Evolutionary conservation across 2,888 invertebrate genomes (phyloP).

Genomic region (Trimorus sp.): DNA sequence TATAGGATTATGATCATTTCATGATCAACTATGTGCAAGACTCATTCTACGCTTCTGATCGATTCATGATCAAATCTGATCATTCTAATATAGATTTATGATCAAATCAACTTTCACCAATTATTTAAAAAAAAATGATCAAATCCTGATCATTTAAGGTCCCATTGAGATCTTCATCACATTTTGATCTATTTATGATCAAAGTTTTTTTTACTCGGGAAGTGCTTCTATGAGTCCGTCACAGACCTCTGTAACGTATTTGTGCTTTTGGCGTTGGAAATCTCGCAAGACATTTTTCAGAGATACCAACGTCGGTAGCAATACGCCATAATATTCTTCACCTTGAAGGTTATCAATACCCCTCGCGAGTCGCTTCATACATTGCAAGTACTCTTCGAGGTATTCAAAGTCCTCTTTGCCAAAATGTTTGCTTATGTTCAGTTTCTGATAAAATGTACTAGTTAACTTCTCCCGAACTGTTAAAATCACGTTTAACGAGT

Average conservation of each 20-base stretch:
- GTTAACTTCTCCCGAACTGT: conserved; percentile 11
- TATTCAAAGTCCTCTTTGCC: conserved; percentile 22
- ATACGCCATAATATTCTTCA: conserved; percentile 33
- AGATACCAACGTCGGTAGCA: conserved; percentile 22
- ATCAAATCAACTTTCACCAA: no score
- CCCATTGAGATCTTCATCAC: no score
- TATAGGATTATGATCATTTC: no score
- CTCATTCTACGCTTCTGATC: no score
- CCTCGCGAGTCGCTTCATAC: conserved; percentile 25
- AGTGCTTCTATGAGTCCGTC: conserved; percentile 17
- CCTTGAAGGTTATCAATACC: conserved; percentile 27
- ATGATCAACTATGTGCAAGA: no score
- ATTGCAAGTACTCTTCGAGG: conserved; percentile 28
- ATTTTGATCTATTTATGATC: no score
- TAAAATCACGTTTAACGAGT: conserved; percentile 21
- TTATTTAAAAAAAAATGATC: no score
- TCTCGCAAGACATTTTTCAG: conserved; percentile 18
- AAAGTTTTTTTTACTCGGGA: no score
- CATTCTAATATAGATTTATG: no score
- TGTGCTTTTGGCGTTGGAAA: background rate
- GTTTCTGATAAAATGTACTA: conserved; percentile 1
- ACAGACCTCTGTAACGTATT: background rate
- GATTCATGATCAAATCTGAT: no score
- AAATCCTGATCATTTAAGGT: no score
- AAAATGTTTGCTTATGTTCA: background rate